Conservation (phyloP, 2,113 vertebrate species). For the Esox niger region DNA sequence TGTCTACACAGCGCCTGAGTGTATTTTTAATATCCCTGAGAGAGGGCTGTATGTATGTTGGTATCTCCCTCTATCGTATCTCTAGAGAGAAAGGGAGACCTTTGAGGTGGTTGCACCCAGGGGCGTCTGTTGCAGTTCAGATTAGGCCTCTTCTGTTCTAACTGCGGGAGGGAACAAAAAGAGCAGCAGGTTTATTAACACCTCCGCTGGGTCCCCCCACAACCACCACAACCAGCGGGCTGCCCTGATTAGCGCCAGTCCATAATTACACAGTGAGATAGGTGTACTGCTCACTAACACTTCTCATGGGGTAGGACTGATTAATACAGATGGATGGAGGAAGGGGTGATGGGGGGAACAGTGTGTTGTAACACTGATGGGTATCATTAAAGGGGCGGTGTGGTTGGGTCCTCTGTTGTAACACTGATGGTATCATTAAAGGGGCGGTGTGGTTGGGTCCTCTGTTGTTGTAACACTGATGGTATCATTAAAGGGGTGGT, state of each 20-base stretch:
- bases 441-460: neutral
- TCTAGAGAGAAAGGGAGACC: neutral
- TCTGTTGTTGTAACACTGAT: too few species aligned
- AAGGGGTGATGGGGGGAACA: neutral
- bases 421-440: too few species aligned
- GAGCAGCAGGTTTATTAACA: slow-evolving; percentile 75
- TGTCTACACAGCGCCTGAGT: slow-evolving; percentile 67
- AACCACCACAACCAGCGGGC: slow-evolving; percentile 62
- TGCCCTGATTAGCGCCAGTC: slow-evolving; percentile 79
- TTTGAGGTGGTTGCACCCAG: slow-evolving; percentile 58
- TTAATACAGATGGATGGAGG: neutral
- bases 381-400: slow-evolving; percentile 69
- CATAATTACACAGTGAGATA: slow-evolving; percentile 76
- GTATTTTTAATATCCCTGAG: slow-evolving; percentile 65
- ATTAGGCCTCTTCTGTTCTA: slow-evolving; percentile 52
- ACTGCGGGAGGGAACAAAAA: slow-evolving; percentile 74
- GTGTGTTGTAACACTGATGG: slow-evolving; percentile 47
- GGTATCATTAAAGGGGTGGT: too few species aligned
- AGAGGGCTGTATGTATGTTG: slow-evolving; percentile 37
- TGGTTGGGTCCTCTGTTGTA: neutral
- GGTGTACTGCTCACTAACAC: slow-evolving; percentile 36
- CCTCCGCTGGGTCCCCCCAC: slow-evolving; percentile 47
- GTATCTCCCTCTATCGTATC: neutral
- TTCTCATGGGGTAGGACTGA: neutral
- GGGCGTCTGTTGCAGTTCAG: slow-evolving; percentile 48